Evolutionary conservation across 1,140 invertebrate species (phyloP).

Genomic region (Maniola jurtina): DNA sequence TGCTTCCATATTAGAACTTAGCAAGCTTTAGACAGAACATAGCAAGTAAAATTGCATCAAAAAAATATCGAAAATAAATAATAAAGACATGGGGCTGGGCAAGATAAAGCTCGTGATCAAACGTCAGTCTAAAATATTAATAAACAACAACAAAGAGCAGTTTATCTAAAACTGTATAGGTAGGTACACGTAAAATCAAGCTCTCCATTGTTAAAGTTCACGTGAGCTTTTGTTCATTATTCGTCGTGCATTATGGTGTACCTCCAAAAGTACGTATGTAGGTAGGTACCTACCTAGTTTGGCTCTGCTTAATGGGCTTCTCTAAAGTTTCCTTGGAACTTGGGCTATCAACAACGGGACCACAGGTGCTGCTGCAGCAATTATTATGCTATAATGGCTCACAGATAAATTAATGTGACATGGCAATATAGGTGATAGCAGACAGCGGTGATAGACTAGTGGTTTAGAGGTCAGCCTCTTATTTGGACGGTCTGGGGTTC

Average conservation of each 20-base stretch:
- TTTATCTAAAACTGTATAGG: neutral
- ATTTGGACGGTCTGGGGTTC: too few relatives aligned
- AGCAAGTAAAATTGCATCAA: too few relatives aligned
- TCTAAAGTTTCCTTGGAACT: neutral
- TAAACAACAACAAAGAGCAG: neutral
- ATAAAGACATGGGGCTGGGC: too few relatives aligned
- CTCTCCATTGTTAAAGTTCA: neutral
- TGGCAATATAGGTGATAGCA: too few relatives aligned
- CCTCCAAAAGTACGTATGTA: neutral
- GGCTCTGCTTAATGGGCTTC: conserved; percentile 2
- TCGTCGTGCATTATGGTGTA: neutral
- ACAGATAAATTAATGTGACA: too few relatives aligned
- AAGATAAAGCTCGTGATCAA: too few relatives aligned
- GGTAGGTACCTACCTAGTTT: neutral
- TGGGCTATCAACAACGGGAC: neutral
- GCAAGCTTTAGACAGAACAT: too few relatives aligned
- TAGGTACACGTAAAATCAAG: neutral
- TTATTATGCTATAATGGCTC: neutral
- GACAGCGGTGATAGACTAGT: too few relatives aligned
- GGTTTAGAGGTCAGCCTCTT: too few relatives aligned
- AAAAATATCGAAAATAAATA: too few relatives aligned
- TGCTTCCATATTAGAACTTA: too few relatives aligned
- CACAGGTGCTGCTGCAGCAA: neutral
- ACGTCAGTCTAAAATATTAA: too few relatives aligned
- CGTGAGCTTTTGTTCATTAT: neutral